A percentile compares a stretch with the other conserved stretches of the same genome.
Conservation (phyloP, 2,797 vertebrate species). For the Rhabdophis nuchalis region DNA sequence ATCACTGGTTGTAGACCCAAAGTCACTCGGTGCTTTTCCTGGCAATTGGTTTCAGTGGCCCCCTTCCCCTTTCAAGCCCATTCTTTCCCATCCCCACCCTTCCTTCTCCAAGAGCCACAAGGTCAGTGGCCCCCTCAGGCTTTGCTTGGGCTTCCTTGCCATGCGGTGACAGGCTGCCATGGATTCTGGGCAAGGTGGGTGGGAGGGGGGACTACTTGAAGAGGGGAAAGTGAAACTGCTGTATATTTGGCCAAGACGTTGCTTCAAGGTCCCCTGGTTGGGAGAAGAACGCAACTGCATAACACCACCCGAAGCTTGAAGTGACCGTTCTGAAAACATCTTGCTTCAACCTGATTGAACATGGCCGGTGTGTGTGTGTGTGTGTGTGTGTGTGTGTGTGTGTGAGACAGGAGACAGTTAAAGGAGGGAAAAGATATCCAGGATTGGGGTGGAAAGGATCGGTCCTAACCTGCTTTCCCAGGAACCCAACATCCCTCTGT, state of each 20-base stretch:
- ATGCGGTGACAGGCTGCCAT: background rate
- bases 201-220: background rate
- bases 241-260: background rate
- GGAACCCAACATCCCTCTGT: background rate
- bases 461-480: background rate
- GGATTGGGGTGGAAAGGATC: background rate
- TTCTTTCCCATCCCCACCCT: background rate
- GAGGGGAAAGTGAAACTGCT: background rate
- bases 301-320: too few species aligned
- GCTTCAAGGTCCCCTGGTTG: too few species aligned
- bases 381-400: too few species aligned
- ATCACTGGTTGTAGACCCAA: background rate
- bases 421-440: background rate
- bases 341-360: background rate
- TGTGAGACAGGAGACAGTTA: background rate
- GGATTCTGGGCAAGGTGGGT: background rate
- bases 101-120: background rate
- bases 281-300: too few species aligned
- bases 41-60: background rate
- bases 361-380: too few species aligned
- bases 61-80: background rate
- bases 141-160: background rate
- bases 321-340: background rate
- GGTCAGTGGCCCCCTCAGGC: background rate
- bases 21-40: background rate